Evolutionary conservation across 2,797 vertebrate genomes (phyloP), one percentile per base, ranked within the genome.

Genomic region (Falco novaeseelandiae): DNA sequence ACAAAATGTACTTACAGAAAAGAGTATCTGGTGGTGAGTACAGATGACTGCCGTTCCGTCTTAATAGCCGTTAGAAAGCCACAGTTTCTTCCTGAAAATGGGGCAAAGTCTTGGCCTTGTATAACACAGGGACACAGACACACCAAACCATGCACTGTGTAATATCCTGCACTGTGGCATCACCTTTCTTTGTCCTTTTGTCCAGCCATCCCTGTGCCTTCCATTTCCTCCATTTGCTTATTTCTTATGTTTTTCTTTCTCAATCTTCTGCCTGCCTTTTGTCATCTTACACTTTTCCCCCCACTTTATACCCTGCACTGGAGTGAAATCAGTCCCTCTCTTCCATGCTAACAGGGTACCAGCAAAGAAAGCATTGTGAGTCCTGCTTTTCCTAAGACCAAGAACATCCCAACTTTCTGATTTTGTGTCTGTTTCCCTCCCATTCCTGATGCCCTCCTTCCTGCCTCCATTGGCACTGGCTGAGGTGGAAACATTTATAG

Each of bases 1-100:
- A 87, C 58, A 93, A 83, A 96, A 94, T 96, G 83, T 93, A 62
- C 92, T 98, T 91, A 93, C 38, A 94, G 80, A 63, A 79, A 32
- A 80, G 67, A 12, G 81, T 85, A 54, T 78, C 89, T 87, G 73
- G 57, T 86, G 78, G 58, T 42, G 65, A 89, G 87, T 42, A 40
- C 34, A 73, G 85, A 87, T 78, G 65, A 29, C 55, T 94, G 81
- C 63, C 65, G 17, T 61, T 62, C 57, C 12, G n/a, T 66, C 55
- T 42, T 48, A 8, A 74, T 27, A 18, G 2, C 27, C 10, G 8
- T 67, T 54, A 71, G 44, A 63, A 86, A 90, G 67, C 13, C 40
- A 32, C 66, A 65, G 34, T 34, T 92, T 32, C 46, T 34, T 27
- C 52, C 48, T 66, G n/a, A 79, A 72, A 66, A 62, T 1, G 29